Base-by-base conservation (phyloP, 2,888 invertebrate species). In the Zhuqinia jingwanae region DNA sequence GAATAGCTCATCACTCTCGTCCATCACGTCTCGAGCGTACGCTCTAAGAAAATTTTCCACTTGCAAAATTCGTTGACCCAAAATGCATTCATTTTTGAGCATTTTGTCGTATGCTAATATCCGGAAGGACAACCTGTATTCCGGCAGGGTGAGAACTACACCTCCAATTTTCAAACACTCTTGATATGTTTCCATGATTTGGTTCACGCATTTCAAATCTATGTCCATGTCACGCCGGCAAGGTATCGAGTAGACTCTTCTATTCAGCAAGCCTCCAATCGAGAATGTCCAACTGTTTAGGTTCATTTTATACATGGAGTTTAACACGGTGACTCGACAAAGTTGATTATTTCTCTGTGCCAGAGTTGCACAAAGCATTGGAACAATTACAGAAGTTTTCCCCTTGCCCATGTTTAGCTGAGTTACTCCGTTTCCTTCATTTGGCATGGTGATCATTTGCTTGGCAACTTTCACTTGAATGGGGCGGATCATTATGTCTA, bases 1-100 rank as follows among this genome's bases (percentile, higher is more conserved):
- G 1, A 89, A 58, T 11, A 90, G 84, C 36, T 90, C 90, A 58
- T 90, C 90, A 3, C 89, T 89, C 47, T 90, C 90, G 63, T 90
- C 90, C 50, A 90, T n/a, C 13, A 90, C 47, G 56, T 90, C 90
- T 20, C 89, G 22, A 0, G 76, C 77, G 60, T 88, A 45, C 0
- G 22, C 0, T 11, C 86, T 68, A 2, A 89, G 36, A 87, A 87
- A 89, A 6, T 87, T 50, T 36, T 88, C 79, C 1, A 86, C 20
- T 8, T 22, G 25, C n/a, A 83, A 20, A n/a, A 88, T 11, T 10
- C 53, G 30, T 17, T 42, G 65, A 8, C 83, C 83, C 2, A 75
- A 13, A 27, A 0, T 30, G 13, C 8, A 20, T 6, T 81, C 56
- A 6, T 25, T 22, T 1, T 76, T 81, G 17, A 60, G 11, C 1